Evolutionary conservation across 2,797 vertebrate species (phyloP).

Genomic region (Danio tinwini): DNA sequence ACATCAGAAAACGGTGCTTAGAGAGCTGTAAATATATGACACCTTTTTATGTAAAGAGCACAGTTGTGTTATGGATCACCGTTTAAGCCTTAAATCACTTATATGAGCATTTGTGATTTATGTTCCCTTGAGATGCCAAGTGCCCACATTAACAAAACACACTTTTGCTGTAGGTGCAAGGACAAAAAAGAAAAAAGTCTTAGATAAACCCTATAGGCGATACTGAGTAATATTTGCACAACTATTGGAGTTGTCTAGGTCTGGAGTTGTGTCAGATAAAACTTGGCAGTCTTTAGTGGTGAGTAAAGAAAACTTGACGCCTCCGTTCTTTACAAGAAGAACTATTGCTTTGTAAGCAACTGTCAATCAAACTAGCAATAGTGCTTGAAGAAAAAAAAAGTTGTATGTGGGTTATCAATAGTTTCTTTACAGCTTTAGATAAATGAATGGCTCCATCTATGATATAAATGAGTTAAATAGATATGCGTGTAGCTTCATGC

Average conservation of each 20-base stretch:
- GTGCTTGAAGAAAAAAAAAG: neutral
- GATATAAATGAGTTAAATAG: neutral
- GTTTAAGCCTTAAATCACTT: constrained; percentile 6
- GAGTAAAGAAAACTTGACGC: constrained; percentile 5
- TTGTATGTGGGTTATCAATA: neutral
- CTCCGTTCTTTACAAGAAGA: neutral
- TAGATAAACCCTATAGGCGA: constrained; percentile 9
- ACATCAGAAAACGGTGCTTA: neutral
- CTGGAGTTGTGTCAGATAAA: constrained; percentile 34
- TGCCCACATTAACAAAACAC: constrained; percentile 10
- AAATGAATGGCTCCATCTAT: neutral
- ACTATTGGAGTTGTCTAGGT: constrained; percentile 4
- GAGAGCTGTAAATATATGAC: neutral
- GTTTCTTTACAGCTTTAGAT: neutral
- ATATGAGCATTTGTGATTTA: constrained; percentile 6
- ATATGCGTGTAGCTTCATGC: constrained; percentile 24
- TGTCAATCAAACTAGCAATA: constrained; percentile 49
- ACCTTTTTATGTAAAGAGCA: neutral
- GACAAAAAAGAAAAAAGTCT: neutral
- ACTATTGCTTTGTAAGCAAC: constrained; percentile 49
- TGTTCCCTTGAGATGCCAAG: neutral
- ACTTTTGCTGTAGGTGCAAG: neutral
- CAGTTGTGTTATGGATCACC: constrained; percentile 7
- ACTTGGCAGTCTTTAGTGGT: constrained; percentile 46
- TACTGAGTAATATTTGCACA: constrained; percentile 9